Base-by-base conservation (phyloP, 2,888 invertebrate genomes). In the Spodoptera exigua region DNA sequence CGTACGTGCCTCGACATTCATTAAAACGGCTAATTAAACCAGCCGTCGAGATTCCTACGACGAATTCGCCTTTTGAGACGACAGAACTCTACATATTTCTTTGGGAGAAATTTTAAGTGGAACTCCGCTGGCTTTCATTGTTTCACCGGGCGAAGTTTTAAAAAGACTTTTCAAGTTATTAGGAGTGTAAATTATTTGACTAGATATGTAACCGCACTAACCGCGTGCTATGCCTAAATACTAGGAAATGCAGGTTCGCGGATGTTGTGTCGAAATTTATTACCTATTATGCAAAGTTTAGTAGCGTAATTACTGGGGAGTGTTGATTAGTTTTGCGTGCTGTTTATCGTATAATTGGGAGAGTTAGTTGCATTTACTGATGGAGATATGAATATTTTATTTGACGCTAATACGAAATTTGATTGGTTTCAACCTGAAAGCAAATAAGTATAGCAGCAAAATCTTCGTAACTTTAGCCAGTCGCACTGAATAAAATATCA, bases 1-100 rank as follows among this genome's bases (percentile, higher is more conserved):
- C 88, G 91, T 89, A 92, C 92, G 92, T 92, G 92, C 87, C 89
- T 81, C 85, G 87, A 91, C 91, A 92, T 92, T 92, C 89, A 92
- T 92, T 92, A 92, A 86, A 86, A 82, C 81, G 87, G 85, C 91
- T 92, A 92, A 92, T 92, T 92, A 92, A 89, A 91, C 88, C 87
- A 81, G 82, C 82, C 85, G 84, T 74, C 83, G 85, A 85, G 89
- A 88, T 88, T 88, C 86, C 87, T 75, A 76, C 83, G 83, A 84
- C 84, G 86, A 84, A 87, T 87, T 78, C 84, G 80, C 82, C 79
- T 79, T 77, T 72, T 72, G 79, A 84, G 83, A 85, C 80, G 80
- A 72, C 74, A 74, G 75, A 77, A 80, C 81, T 78, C 82, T 83
- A 83, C 86, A 83, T 84, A 86, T 83, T 87, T 87, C 86, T 85